Percentiles rank a stretch among this genome's conserved stretches.
Evolutionary conservation across 2,797 vertebrate species (phyloP).

Genomic region (Lacerta agilis): DNA sequence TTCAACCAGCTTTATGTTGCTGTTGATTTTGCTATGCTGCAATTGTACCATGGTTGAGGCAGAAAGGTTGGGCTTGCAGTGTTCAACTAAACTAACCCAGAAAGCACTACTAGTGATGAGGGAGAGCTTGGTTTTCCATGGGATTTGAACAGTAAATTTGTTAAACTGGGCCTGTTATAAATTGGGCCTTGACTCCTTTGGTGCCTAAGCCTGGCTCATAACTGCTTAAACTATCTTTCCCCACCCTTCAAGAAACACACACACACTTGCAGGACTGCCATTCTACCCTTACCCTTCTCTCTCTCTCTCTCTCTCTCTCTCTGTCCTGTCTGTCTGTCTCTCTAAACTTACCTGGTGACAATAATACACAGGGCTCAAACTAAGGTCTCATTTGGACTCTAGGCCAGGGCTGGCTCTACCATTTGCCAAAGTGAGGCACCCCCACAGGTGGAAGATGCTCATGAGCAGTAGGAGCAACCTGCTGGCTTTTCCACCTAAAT

Average conservation of each 20-base stretch:
- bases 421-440: too few species aligned
- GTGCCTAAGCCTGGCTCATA: background rate
- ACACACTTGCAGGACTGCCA: background rate
- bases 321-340: too few species aligned
- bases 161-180: background rate
- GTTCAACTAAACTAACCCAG: background rate
- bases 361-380: background rate
- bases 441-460: too few species aligned
- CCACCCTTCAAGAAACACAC: background rate
- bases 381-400: background rate
- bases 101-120: background rate
- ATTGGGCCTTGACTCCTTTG: background rate
- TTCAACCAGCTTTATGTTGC: background rate
- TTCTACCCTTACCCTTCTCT: too few species aligned
- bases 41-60: too few species aligned
- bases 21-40: background rate
- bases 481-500: too few species aligned
- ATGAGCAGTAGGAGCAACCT: too few species aligned
- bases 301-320: background rate
- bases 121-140: background rate
- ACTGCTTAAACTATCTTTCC: background rate
- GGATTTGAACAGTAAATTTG: background rate
- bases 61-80: background rate
- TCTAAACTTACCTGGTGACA: background rate
- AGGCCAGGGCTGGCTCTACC: too few species aligned